These are phyloP conservation scores for Drosophila buzzatii DNA, from an alignment of 2,888 invertebrate genomes.

Conservation along the genomic window DNA sequence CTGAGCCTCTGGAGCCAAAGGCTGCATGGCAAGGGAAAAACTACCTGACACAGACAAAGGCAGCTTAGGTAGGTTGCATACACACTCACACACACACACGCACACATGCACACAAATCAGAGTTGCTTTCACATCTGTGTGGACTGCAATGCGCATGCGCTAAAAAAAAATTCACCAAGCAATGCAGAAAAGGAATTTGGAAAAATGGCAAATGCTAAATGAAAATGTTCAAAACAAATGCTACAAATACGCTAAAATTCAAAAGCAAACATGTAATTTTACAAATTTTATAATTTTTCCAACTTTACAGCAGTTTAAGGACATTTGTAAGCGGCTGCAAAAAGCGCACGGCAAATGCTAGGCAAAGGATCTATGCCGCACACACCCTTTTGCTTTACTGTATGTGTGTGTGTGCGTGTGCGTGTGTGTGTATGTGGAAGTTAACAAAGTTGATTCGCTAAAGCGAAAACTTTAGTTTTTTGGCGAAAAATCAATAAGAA, in stretches of 20 bases:
- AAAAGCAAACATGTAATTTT: not conserved
- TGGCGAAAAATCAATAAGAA: constrained; percentile 70
- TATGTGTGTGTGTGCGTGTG: constrained; percentile 14
- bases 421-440: constrained; percentile 37
- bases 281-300: not conserved
- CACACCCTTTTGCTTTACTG: constrained; percentile 51
- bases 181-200: constrained; percentile 35
- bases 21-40: constrained; percentile 58
- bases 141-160: constrained; percentile 68
- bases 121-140: constrained; percentile 66
- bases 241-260: not conserved
- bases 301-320: not conserved
- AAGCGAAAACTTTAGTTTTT: constrained; percentile 52
- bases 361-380: constrained; percentile 24
- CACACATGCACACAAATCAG: constrained; percentile 45
- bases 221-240: constrained; percentile 38
- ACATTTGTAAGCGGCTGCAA: constrained; percentile 1
- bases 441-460: constrained; percentile 54
- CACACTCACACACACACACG: constrained; percentile 30
- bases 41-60: constrained; percentile 71
- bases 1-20: constrained; percentile 6
- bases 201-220: constrained; percentile 59
- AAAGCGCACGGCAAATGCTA: constrained; percentile 14
- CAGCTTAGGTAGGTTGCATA: constrained; percentile 56
- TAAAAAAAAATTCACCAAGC: constrained; percentile 66